Base-by-base conservation (phyloP, 2,797 vertebrate species). In the Premnoplex brunnescens region DNA sequence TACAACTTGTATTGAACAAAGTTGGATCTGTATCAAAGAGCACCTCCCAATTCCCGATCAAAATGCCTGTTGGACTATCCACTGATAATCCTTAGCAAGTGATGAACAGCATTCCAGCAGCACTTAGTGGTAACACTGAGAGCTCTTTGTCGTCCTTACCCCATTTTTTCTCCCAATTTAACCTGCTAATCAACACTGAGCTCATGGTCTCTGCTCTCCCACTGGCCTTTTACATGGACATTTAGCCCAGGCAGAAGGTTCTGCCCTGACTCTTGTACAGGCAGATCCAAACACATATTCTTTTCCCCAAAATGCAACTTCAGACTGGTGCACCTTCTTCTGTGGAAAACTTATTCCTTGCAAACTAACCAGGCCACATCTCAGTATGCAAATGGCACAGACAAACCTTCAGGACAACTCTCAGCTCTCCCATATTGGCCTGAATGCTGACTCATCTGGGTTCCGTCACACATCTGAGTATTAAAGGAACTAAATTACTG, bases 211-310 rank as follows among this genome's bases (percentile, higher is more conserved):
- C 36, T 44, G 22, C 21, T 39, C 24, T 78, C 22, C 49, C 30
- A 8, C 19, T 30, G 36, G 11, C 39, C 9, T 54, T 73, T 64
- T 19, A 28, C 44, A 9, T 17, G 51, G 60, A 54, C 14, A 26
- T 67, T 60, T 43, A 85, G 27, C 23, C 43, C 24, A 2, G 0
- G 1, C 32, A 30, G n/a, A 80, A 80, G 52, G 14, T 34, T 75
- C 58, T 56, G 6, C 21, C 34, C 34, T 83, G 20, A 30, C 39
- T 77, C 2, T 0, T 0, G 2, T 3, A 24, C 1, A 2, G 9
- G 46, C 37, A 46, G 12, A 55, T 39, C 41, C 76, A 83, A 43
- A 43, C 10, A 30, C 10, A 26, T 34, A 30, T 51, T 54, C 12
- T 41, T 23, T 59, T 66, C 24, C 49, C 36, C 62, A 91, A 82